Evolutionary conservation across 2,888 invertebrate genomes (phyloP), one percentile per base, ranked within the genome.

Genomic region (Eumacrocentrus americanus): DNA sequence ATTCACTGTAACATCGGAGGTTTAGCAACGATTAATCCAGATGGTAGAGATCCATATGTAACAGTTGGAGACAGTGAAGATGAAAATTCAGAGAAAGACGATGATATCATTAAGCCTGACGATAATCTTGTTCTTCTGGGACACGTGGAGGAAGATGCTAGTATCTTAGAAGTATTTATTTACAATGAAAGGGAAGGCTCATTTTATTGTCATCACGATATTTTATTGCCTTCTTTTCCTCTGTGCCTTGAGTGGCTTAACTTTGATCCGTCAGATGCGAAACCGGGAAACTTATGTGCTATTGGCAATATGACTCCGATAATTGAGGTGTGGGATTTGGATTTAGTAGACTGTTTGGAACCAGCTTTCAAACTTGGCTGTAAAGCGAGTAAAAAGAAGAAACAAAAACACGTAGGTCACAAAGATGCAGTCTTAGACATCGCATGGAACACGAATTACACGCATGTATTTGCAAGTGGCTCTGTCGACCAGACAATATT

Each of bases 321-420:
- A 40, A 96, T 98, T 58, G 92, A 95, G 71, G 88, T 98, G n/a
- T 99, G 98, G 97, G 97, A 98, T 81, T 81, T 98, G 42, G 98
- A 98, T 81, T 86, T 98, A 60, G 89, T 97, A 67, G 94, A 98
- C 77, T 90, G 91, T 60, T 83, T 97, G 38, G 95, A 95, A 75
- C 95, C 98, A 0, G 90, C 91, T 0, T 92, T 91, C 76, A 89
- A 88, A 69, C 84, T 98, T 22, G 92, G 92, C 4, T 85, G 85
- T 64, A 90, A 89, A 70, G 86, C 87, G 1, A 90, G 85, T 74
- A 90, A 89, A 72, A 92, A 89, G 79, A 91, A 88, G 70, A 88
- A 89, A 67, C 87, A 86, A 34, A 86, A 86, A 71, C 82, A 85
- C 14, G 78, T 85, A 37, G 95, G 95, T 0, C 98, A 98, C 77